Evolutionary conservation across 2,113 vertebrate species (phyloP), one percentile per base, ranked within the genome.

Genomic region (Sterrhoptilus dennistouni): DNA sequence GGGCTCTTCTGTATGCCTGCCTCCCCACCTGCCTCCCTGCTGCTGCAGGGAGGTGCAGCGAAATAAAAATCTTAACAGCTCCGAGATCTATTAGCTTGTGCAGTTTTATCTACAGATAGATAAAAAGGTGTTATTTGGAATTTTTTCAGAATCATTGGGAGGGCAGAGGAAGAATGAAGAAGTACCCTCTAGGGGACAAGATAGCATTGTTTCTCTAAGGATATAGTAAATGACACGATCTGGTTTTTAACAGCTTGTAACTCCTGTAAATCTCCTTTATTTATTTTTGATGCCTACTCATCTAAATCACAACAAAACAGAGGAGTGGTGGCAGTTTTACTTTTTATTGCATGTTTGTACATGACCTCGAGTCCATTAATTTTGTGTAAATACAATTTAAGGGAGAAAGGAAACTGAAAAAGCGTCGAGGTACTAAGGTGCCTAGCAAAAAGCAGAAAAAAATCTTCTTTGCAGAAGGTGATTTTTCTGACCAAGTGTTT

Each of bases 1-100:
- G 24, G 35, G 68, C 71, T 91, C 28, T 40, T 50, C 54, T 57
- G 4, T n/a, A 14, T 0, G 0, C 2, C 0, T 84, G 59, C 69
- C 45, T 82, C 8, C 42, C 40, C 6, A 1, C 31, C 0, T 84
- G 59, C 69, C 45, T 82, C 8, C 42, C 36, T 7, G 2, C 31
- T 63, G 52, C 74, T 70, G 38, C 38, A 5, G 16, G n/a, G 54
- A 45, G 36, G 31, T 22, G 63, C 56, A 24, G 80, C 64, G 78
- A 77, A 78, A 68, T 52, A 40, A 87, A 89, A 56, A 17, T 47
- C 47, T 45, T 61, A 35, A 12, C 49, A 66, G 47, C 47, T 66
- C 12, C 22, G 49, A n/a, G 35, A 71, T 63, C 49, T 64, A 11
- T 42, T 77, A 35, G 12, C 15, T 87, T 82, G 21, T 64, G 52